phyloP scores from a whole-genome alignment of 1,140 invertebrate genomes.

The Aphis gossypii region DNA sequence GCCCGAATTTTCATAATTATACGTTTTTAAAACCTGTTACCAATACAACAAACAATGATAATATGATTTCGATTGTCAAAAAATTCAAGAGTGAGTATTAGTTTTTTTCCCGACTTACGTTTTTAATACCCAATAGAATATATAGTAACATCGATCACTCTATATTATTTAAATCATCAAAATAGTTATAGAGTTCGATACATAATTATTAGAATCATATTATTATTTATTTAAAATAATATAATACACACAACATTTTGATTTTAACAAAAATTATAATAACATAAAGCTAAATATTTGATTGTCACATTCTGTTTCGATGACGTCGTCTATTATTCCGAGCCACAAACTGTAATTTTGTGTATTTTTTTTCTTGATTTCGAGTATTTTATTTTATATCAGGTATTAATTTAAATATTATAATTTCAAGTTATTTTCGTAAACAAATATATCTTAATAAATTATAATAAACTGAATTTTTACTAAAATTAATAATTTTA shows the following conservation, averaged over 20 bases:
- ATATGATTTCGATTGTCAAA: background rate
- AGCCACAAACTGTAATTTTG: background rate
- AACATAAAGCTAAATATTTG: background rate
- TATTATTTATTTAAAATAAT: background rate
- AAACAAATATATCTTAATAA: background rate
- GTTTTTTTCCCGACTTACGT: background rate
- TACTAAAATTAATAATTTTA: background rate
- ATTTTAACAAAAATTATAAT: background rate
- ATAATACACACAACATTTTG: background rate
- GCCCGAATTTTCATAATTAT: background rate
- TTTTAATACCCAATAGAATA: background rate
- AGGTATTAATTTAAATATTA: background rate
- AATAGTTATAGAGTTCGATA: background rate
- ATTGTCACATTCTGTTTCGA: background rate
- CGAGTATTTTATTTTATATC: background rate
- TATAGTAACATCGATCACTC: background rate
- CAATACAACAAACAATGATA: background rate
- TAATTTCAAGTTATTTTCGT: background rate
- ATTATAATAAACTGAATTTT: background rate
- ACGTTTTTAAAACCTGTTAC: slow-evolving; percentile 17
- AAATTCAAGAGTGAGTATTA: background rate
- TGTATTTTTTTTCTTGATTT: background rate
- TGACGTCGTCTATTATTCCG: background rate
- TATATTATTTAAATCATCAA: background rate
- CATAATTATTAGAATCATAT: background rate